Conservation (phyloP, 2,888 invertebrate species). For the Hedychridium roseum region DNA sequence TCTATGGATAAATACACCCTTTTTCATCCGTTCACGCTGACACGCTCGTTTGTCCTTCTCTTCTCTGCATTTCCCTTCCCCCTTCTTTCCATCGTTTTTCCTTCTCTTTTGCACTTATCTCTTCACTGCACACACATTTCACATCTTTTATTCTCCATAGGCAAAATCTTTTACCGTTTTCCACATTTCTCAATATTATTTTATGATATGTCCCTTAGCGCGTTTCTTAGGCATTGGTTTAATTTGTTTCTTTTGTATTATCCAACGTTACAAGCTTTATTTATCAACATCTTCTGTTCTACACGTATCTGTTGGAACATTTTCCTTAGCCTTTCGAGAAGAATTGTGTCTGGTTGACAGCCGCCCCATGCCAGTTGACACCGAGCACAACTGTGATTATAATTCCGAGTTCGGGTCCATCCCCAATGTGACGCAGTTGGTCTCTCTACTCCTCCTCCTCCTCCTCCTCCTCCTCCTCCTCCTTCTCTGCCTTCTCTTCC, state of each 20-base stretch:
- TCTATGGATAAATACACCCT: slow-evolving; percentile 48
- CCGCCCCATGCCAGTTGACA: slow-evolving; percentile 32
- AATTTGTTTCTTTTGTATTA: too few species aligned
- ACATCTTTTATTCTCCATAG: slow-evolving; percentile 19
- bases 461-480: slow-evolving; percentile 13
- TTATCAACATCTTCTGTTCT: too few species aligned
- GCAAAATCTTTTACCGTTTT: too few species aligned
- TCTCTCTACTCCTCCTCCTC: slow-evolving; percentile 15
- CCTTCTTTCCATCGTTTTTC: slow-evolving; percentile 15
- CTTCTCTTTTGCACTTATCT: slow-evolving; percentile 4
- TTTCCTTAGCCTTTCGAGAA: too few species aligned
- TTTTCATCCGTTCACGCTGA: slow-evolving; percentile 48
- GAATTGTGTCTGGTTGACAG: too few species aligned
- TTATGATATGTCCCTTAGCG: too few species aligned
- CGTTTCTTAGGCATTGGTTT: too few species aligned
- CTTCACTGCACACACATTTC: slow-evolving; percentile 20
- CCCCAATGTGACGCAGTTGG: too few species aligned
- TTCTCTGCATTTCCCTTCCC: slow-evolving; percentile 17
- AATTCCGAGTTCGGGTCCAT: slow-evolving; percentile 48
- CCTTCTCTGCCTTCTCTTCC: slow-evolving; percentile 4
- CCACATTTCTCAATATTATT: too few species aligned
- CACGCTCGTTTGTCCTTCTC: slow-evolving; percentile 19
- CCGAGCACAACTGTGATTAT: slow-evolving; percentile 64
- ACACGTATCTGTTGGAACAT: too few species aligned
- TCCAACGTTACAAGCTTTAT: too few species aligned